phyloP scores from a whole-genome alignment of 2,113 vertebrate species.

The Toxotes jaculatrix region DNA sequence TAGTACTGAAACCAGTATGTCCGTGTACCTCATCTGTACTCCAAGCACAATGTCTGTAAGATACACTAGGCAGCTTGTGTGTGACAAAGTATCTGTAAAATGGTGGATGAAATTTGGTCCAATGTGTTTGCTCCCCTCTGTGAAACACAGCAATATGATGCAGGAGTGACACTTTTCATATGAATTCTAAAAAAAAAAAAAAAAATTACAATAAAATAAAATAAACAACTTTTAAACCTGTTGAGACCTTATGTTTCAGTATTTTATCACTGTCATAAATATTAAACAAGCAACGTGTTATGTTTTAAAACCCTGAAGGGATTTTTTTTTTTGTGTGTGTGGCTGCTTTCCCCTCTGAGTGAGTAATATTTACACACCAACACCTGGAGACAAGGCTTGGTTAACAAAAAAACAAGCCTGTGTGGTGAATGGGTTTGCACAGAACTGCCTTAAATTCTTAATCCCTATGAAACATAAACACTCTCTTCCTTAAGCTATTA shows the following conservation, averaged over 20 bases:
- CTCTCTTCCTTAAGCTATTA: slow-evolving; percentile 48
- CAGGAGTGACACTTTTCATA: slow-evolving; percentile 66
- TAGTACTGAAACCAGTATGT: slow-evolving; percentile 28
- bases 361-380: slow-evolving; percentile 41
- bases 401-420: slow-evolving; percentile 39
- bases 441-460: slow-evolving; percentile 32
- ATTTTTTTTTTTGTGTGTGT: not conserved
- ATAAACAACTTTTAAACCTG: slow-evolving; percentile 72
- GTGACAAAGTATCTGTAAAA: slow-evolving; percentile 38
- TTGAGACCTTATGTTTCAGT: not conserved
- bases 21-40: slow-evolving; percentile 51
- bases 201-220: slow-evolving; percentile 37
- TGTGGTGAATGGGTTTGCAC: slow-evolving; percentile 35
- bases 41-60: slow-evolving; percentile 44
- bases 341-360: not conserved
- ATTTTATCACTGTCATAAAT: not conserved
- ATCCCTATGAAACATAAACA: slow-evolving; percentile 57
- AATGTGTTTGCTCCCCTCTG: slow-evolving; percentile 28
- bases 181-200: slow-evolving; percentile 51
- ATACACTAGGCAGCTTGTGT: slow-evolving; percentile 49
- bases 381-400: slow-evolving; percentile 24
- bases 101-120: slow-evolving; percentile 28
- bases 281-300: slow-evolving; percentile 7
- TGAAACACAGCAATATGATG: slow-evolving; percentile 39
- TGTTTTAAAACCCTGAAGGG: slow-evolving; percentile 10